Percentiles rank a stretch among this genome's conserved stretches.
Conservation (phyloP, 2,113 vertebrate genomes). For the Lucifuga dentata region DNA sequence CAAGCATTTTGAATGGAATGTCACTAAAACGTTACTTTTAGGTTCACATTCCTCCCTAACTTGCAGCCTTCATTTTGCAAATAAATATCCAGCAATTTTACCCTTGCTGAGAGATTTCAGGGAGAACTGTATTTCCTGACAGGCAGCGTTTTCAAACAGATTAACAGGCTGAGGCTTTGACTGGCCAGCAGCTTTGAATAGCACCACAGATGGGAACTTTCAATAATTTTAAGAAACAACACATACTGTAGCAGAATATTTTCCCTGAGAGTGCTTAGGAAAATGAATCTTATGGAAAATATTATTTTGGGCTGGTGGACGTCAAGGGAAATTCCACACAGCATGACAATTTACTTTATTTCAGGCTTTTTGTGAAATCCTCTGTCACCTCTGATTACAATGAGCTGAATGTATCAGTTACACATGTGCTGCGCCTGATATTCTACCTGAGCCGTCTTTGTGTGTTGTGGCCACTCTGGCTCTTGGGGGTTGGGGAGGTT, state of each 20-base stretch:
- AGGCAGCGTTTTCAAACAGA: conserved; percentile 33
- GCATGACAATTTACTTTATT: conserved; percentile 84
- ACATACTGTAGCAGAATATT: conserved; percentile 71
- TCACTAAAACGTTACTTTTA: conserved; percentile 50
- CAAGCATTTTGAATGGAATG: conserved; percentile 55
- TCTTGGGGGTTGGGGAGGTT: conserved; percentile 21
- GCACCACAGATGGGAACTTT: conserved; percentile 71
- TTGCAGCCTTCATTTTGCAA: conserved; percentile 48
- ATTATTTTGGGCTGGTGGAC: conserved; percentile 83
- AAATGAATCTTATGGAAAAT: conserved; percentile 82
- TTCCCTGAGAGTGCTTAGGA: conserved; percentile 67
- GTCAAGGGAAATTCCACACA: conserved; percentile 81
- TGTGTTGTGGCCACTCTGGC: conserved; percentile 50
- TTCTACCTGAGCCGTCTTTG: conserved; percentile 69
- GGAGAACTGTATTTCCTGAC: conserved; percentile 38
- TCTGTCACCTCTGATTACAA: conserved; percentile 84
- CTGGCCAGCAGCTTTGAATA: conserved; percentile 29
- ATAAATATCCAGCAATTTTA: conserved; percentile 64
- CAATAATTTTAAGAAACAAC: conserved; percentile 74
- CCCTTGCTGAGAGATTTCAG: conserved; percentile 18
- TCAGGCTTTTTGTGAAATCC: conserved; percentile 69
- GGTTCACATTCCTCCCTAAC: conserved; percentile 53
- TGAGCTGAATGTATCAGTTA: conserved; percentile 77
- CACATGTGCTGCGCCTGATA: conserved; percentile 67
- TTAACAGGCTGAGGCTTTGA: conserved; percentile 56